A percentile compares a stretch with the other conserved stretches of the same genome.
These are phyloP conservation scores for Petrosia ficiformis DNA, from an alignment of 37 sponge, comb jelly and placozoan genomes.

Conservation along the genomic window DNA sequence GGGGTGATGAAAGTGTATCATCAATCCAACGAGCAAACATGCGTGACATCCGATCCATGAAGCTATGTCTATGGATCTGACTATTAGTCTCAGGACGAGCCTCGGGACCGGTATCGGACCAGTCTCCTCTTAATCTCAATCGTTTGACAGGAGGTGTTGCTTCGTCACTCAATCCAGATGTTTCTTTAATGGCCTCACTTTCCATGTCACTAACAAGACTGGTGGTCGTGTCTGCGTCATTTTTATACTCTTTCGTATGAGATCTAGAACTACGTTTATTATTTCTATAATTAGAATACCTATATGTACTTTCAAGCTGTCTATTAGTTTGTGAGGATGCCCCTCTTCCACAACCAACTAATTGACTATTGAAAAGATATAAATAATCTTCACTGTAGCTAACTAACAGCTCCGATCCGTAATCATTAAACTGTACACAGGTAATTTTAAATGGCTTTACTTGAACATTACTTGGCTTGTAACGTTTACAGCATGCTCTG, in stretches of 20 bases:
- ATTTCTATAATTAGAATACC: slow-evolving; percentile 8
- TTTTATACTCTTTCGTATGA: neutral
- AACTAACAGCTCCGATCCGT: slow-evolving; percentile 67
- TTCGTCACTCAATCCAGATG: no score
- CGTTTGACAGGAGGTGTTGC: slow-evolving; percentile 39
- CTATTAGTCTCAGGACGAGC: slow-evolving; percentile 57
- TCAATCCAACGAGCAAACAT: slow-evolving; percentile 72
- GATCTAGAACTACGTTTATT: neutral
- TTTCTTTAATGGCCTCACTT: neutral
- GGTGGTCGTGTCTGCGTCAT: neutral
- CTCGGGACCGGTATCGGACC: slow-evolving; percentile 91
- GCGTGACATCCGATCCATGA: slow-evolving; percentile 62
- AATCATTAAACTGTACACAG: slow-evolving; percentile 59
- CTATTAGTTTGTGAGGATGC: neutral
- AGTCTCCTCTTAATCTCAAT: slow-evolving; percentile 82
- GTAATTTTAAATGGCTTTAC: slow-evolving; percentile 49
- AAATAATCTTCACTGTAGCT: slow-evolving; percentile 82
- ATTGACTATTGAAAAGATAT: slow-evolving; percentile 67
- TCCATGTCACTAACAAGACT: neutral
- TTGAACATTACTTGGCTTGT: slow-evolving; percentile 24
- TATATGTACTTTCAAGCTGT: neutral
- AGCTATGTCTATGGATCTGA: neutral
- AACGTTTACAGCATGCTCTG: neutral
- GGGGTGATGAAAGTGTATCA: slow-evolving; percentile 12
- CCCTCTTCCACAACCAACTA: slow-evolving; percentile 19